Conservation (phyloP, 2,113 vertebrate species). For the Trematocara stigmaticum region DNA sequence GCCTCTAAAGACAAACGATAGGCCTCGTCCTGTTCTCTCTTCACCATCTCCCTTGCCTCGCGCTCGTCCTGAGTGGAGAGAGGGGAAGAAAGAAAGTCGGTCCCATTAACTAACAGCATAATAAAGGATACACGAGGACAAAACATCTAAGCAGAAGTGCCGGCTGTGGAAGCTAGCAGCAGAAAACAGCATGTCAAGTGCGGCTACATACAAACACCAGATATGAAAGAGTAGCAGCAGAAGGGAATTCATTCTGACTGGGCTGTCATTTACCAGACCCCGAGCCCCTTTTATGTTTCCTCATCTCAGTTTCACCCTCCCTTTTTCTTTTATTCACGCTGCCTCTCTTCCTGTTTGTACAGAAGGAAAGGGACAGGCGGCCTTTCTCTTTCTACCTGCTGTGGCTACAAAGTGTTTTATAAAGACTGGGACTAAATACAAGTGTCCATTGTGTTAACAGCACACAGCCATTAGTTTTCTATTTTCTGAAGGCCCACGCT, state of each 20-base stretch:
- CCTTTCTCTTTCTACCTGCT: constrained; percentile 71
- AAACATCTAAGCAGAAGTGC: constrained; percentile 41
- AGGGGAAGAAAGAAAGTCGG: background rate
- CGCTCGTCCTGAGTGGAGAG: constrained; percentile 84
- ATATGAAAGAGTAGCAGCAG: constrained; percentile 71
- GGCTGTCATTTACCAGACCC: constrained; percentile 63
- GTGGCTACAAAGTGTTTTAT: constrained; percentile 65
- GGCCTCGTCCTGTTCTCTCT: constrained; percentile 96
- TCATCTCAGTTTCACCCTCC: constrained; percentile 60
- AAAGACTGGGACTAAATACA: constrained; percentile 64
- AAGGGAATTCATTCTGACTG: constrained; percentile 52
- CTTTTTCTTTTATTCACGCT: constrained; percentile 58
- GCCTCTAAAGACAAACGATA: constrained; percentile 96
- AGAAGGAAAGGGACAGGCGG: constrained; percentile 63
- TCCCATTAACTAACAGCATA: constrained; percentile 28
- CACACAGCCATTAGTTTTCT: constrained; percentile 62
- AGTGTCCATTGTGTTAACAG: constrained; percentile 69
- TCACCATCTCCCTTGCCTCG: constrained; percentile 96
- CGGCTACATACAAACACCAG: constrained; percentile 65
- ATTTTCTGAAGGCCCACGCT: constrained; percentile 62
- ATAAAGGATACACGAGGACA: constrained; percentile 30
- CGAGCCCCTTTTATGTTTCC: constrained; percentile 65
- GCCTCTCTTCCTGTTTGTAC: constrained; percentile 72
- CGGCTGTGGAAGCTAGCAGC: constrained; percentile 33
- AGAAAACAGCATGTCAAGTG: constrained; percentile 58